These are phyloP conservation scores for Halcyon badia DNA, from an alignment of 2,797 vertebrate species.

Conservation along the genomic window DNA sequence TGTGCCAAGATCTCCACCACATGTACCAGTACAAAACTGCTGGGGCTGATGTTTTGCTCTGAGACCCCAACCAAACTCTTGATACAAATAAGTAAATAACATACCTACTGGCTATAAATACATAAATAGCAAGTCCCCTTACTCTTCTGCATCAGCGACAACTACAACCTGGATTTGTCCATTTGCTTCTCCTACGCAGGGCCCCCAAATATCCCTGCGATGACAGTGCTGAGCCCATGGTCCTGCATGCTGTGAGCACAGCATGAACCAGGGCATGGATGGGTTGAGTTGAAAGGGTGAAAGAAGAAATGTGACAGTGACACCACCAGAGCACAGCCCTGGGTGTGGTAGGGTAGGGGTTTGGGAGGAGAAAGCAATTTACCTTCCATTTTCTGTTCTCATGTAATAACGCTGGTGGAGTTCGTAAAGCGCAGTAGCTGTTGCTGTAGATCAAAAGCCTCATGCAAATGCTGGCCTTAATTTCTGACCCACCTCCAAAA, in stretches of 20 bases:
- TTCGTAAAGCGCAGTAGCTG: rapidly evolving
- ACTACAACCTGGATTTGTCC: background rate
- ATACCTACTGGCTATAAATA: background rate
- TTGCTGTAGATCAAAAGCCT: rapidly evolving
- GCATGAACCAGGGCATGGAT: rapidly evolving
- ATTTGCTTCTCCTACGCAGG: background rate
- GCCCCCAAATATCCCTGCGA: background rate
- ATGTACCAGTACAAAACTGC: background rate
- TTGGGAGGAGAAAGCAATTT: background rate
- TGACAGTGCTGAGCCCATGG: background rate
- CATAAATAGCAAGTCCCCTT: background rate
- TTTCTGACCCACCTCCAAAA: background rate
- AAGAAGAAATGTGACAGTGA: background rate
- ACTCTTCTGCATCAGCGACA: background rate
- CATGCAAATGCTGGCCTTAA: background rate
- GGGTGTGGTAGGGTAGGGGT: background rate
- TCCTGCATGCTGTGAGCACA: background rate
- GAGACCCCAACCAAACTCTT: background rate
- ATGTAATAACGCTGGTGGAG: rapidly evolving
- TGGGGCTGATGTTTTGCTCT: rapidly evolving
- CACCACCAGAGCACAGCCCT: background rate
- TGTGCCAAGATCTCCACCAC: background rate
- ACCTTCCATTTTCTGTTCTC: background rate
- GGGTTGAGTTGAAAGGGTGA: background rate
- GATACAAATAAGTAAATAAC: background rate